phyloP scores from a whole-genome alignment of 2,797 vertebrate genomes.

The Siniperca obscura region DNA sequence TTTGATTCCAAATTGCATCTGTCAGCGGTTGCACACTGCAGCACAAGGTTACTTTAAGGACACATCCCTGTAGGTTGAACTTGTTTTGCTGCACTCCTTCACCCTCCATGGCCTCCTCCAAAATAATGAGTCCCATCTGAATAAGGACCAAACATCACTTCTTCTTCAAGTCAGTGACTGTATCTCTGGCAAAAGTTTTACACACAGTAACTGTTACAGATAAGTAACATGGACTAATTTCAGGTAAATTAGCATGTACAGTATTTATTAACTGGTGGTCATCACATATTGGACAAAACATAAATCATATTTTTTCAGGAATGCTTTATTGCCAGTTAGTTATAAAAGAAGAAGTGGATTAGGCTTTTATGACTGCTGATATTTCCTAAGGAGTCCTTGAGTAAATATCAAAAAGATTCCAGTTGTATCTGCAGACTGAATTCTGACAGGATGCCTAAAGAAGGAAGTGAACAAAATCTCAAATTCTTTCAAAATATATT shows the following conservation, averaged over 20 bases:
- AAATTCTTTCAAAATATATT: constrained; percentile 18
- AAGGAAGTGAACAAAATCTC: not conserved
- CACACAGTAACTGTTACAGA: not conserved
- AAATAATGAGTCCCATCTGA: constrained; percentile 76
- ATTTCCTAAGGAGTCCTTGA: not conserved
- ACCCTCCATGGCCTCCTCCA: constrained; percentile 41
- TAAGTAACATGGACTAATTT: not conserved
- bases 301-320: not conserved
- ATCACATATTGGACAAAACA: not conserved
- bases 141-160: constrained; percentile 31
- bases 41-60: constrained; percentile 40
- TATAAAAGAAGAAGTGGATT: not conserved
- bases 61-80: constrained; percentile 54
- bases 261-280: not conserved
- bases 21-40: not conserved
- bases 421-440: not conserved
- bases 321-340: not conserved
- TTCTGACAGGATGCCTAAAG: not conserved
- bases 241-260: not conserved
- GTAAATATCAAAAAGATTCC: not conserved
- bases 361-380: not conserved
- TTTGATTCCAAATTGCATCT: constrained; percentile 12
- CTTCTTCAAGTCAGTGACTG: constrained; percentile 10
- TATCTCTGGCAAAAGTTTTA: constrained; percentile 9
- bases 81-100: constrained; percentile 65